Evolutionary conservation across 2,888 invertebrate species (phyloP).

Genomic region (Epsilonema sp.): DNA sequence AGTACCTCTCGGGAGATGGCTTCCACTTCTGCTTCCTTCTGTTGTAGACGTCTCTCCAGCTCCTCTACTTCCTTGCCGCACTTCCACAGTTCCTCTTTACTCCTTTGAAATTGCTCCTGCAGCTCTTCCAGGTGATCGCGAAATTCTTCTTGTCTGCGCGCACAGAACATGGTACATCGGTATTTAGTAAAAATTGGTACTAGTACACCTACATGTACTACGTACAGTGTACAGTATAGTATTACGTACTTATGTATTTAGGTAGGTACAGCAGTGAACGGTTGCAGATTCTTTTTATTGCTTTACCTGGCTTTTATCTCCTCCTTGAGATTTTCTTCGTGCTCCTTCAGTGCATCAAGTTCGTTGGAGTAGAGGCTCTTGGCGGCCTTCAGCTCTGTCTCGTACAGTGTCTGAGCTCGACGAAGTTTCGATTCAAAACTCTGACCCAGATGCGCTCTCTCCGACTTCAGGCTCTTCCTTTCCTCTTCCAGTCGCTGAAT

Average conservation of each 20-base stretch:
- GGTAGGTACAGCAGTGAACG: no score
- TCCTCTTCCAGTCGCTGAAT: constrained; percentile 27
- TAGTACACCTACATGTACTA: no score
- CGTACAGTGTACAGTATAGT: no score
- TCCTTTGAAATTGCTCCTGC: constrained; percentile 20
- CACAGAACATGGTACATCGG: no score
- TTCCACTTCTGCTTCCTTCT: constrained; percentile 23
- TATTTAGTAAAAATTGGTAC: no score
- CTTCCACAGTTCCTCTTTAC: constrained; percentile 20
- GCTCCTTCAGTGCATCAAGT: constrained; percentile 24
- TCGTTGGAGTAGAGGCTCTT: constrained; percentile 25
- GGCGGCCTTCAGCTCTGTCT: constrained; percentile 26
- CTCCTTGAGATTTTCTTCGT: constrained; percentile 25
- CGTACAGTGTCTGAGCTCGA: constrained; percentile 24
- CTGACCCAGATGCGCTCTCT: constrained; percentile 28
- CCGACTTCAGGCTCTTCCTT: constrained; percentile 21
- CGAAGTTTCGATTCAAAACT: constrained; percentile 27
- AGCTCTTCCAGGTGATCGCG: constrained; percentile 25
- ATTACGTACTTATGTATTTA: no score
- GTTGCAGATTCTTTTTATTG: no score
- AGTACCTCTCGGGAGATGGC: constrained; percentile 22
- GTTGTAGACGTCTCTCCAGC: constrained; percentile 20
- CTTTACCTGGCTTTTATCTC: constrained; percentile 21
- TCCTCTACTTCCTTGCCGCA: constrained; percentile 24
- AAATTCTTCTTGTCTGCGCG: constrained; percentile 28